Evolutionary conservation across 2,797 vertebrate species (phyloP).

Genomic region (Morelia viridis): DNA sequence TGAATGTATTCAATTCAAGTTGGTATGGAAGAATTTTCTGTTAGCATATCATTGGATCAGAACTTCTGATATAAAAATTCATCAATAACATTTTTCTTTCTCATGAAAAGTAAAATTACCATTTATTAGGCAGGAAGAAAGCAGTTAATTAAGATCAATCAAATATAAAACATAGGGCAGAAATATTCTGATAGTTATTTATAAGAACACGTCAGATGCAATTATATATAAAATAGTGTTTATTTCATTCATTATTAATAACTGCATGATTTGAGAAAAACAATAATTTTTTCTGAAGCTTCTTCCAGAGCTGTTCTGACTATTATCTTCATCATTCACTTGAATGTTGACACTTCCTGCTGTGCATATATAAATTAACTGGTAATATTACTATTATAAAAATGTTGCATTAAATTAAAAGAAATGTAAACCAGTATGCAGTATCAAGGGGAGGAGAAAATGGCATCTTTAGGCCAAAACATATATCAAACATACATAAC

Average conservation of each 20-base stretch:
- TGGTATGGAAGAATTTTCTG: slow-evolving; percentile 61
- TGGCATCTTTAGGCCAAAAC: slow-evolving; percentile 45
- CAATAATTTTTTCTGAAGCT: slow-evolving; percentile 63
- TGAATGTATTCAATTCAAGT: slow-evolving; percentile 28
- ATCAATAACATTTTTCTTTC: slow-evolving; percentile 68
- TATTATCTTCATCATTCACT: slow-evolving; percentile 68
- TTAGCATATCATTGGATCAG: slow-evolving; percentile 34
- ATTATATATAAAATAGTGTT: slow-evolving; percentile 63
- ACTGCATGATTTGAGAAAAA: slow-evolving; percentile 66
- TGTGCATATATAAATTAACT: slow-evolving; percentile 69
- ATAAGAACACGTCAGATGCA: slow-evolving; percentile 22
- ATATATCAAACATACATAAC: slow-evolving; percentile 56
- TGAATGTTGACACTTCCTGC: slow-evolving; percentile 66
- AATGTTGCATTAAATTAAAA: slow-evolving; percentile 69
- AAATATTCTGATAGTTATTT: slow-evolving; percentile 51
- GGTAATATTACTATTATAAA: slow-evolving; percentile 69
- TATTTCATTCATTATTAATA: slow-evolving; percentile 72
- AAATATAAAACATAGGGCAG: slow-evolving; percentile 50
- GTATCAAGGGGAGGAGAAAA: slow-evolving; percentile 39
- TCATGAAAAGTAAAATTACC: slow-evolving; percentile 69
- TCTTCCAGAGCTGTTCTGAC: slow-evolving; percentile 64
- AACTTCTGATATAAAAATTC: slow-evolving; percentile 56
- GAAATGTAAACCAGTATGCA: slow-evolving; percentile 67
- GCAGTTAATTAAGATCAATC: slow-evolving; percentile 69
- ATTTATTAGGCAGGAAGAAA: slow-evolving; percentile 69